These are phyloP conservation scores for Caretta caretta DNA, from an alignment of 2,113 vertebrate species.

Conservation along the genomic window DNA sequence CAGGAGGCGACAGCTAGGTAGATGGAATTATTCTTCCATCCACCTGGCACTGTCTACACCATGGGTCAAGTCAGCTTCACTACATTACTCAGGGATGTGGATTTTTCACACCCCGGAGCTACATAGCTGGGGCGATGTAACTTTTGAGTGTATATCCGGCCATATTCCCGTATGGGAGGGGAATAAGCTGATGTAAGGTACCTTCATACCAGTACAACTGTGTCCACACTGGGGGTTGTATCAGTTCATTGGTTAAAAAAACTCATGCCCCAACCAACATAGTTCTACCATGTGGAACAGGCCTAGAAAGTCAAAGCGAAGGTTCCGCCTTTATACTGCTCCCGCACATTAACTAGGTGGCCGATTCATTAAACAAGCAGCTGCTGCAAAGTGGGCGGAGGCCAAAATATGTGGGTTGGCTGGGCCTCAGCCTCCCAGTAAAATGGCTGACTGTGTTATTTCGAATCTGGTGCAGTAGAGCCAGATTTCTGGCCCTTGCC, in stretches of 20 bases:
- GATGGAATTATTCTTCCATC: not conserved
- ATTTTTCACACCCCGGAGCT: not conserved
- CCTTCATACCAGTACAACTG: rapidly evolving
- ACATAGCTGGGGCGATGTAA: not conserved
- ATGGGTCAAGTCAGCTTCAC: not conserved
- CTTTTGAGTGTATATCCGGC: not conserved
- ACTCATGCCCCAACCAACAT: not conserved
- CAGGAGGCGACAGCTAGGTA: not conserved
- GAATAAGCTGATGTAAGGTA: not conserved
- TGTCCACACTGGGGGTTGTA: not conserved
- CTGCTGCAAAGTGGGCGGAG: not conserved
- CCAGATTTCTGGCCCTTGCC: not conserved
- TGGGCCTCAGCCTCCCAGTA: not conserved
- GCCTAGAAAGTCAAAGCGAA: not conserved
- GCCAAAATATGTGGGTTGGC: not conserved
- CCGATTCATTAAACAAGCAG: rapidly evolving
- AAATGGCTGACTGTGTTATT: not conserved
- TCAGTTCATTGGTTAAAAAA: no score
- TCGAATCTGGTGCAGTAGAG: slow-evolving; percentile 39
- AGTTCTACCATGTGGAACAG: not conserved
- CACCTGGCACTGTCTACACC: not conserved
- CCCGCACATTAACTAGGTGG: rapidly evolving
- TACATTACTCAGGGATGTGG: not conserved
- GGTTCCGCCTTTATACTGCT: not conserved
- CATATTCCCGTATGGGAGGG: not conserved